Evolutionary conservation across 2,888 invertebrate genomes (phyloP).

Genomic region (Heliconius erato): DNA sequence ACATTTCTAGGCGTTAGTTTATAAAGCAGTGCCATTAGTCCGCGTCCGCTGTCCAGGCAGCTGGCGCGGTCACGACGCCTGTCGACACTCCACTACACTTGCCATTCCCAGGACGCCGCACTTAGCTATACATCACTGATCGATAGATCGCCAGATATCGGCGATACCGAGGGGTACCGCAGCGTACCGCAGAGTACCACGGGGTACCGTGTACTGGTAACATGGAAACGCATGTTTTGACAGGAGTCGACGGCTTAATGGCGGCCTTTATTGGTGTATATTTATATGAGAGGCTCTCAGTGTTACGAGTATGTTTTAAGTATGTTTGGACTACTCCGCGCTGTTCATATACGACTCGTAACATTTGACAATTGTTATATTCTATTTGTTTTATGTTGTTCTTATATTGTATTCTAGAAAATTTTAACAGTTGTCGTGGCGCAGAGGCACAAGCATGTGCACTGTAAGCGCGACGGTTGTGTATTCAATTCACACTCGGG

Average conservation of each 20-base stretch:
- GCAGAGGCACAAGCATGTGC: no score
- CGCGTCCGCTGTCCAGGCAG: slow-evolving; percentile 30
- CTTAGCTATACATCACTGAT: slow-evolving; percentile 50
- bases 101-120: slow-evolving; percentile 45
- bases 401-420: no score
- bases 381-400: background rate
- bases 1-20: slow-evolving; percentile 49
- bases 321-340: background rate
- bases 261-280: slow-evolving; percentile 43
- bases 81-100: slow-evolving; percentile 42
- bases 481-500: no score
- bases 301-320: background rate
- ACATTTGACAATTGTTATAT: background rate
- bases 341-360: background rate
- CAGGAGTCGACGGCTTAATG: slow-evolving; percentile 49
- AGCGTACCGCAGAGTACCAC: no score
- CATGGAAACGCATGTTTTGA: slow-evolving; percentile 52
- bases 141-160: slow-evolving; percentile 48
- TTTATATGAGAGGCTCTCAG: slow-evolving; percentile 29
- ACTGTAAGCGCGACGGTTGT: no score
- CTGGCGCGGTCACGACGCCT: slow-evolving; percentile 45
- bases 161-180: slow-evolving; percentile 39
- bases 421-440: background rate
- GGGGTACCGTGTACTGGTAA: slow-evolving; percentile 45
- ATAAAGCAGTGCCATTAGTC: slow-evolving; percentile 49